phyloP scores from a whole-genome alignment of 1,140 invertebrate species.

The Bombyx mori region ASM3026992v2 NC_085113.1:9704001-9704500 shows the following conservation, averaged over 20 bases:
- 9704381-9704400: no score
- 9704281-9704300: conserved; percentile 1
- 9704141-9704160: conserved; percentile 20
- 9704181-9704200: conserved; percentile 22
- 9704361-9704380: no score
- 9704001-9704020: conserved; percentile 5
- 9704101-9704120: conserved; percentile 6
- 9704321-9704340: no score
- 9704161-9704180: conserved; percentile 28
- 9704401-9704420: no score
- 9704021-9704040: conserved; percentile 27
- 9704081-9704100: conserved; percentile 1
- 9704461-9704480: not conserved
- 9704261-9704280: conserved; percentile 3
- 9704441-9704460: no score
- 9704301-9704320: no score
- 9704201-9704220: conserved; percentile 20
- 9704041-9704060: conserved; percentile 12
- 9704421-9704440: no score
- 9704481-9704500: not conserved
- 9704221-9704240: conserved; percentile 27
- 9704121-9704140: conserved; percentile 22
- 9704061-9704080: not conserved
- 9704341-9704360: no score
- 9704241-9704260: conserved; percentile 43